Base-by-base conservation (phyloP, 2,797 vertebrate genomes). In the Adelosebastes latens region DNA sequence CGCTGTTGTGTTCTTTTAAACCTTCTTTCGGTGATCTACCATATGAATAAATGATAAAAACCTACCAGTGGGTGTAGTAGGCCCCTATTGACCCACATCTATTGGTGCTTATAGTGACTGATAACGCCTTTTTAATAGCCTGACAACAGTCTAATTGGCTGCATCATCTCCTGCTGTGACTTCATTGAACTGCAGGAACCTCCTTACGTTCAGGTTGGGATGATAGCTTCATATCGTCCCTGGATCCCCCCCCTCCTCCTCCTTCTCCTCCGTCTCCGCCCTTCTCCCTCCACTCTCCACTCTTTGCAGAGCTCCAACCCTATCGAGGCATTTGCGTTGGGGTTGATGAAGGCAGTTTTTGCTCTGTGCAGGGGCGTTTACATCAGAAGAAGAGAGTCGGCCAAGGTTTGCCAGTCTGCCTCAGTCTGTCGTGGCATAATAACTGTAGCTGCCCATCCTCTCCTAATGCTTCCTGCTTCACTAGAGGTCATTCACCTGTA, bases 321-420 rank as follows among this genome's bases (percentile, higher is more conserved):
- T 84, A 31, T 96, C 88, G 97, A 97, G 96, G 96, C 94, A 72
- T 95, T 95, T 93, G 90, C 95, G 86, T 94, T 97, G 93, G 96
- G 95, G 93, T 93, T 97, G 93, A 93, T 95, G 93, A 96, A 95
- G 95, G 96, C 96, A 93, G 84, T 96, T 92, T 96, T 96, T 95
- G 96, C 93, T 95, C 95, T 98, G 32, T 97, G 96, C 96, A 95
- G 95, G 92, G 95, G 93, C 93, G 92, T 96, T 95, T 95, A 95
- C 95, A 85, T 93, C 95, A 94, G 93, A 95, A 95, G 94, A 94
- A 94, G 95, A 96, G 95, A 94, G 93, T 93, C 88, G 79, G 31
- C 92, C 92, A 95, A 97, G 97, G 97, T 97, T 97, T 97, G 96
- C 96, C 89, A 55, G 80, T 96, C 92, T 93, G 55, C 46, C 52